These are phyloP conservation scores for Mycteria americana DNA, from an alignment of 2,797 vertebrate species.

Conservation along the genomic window DNA sequence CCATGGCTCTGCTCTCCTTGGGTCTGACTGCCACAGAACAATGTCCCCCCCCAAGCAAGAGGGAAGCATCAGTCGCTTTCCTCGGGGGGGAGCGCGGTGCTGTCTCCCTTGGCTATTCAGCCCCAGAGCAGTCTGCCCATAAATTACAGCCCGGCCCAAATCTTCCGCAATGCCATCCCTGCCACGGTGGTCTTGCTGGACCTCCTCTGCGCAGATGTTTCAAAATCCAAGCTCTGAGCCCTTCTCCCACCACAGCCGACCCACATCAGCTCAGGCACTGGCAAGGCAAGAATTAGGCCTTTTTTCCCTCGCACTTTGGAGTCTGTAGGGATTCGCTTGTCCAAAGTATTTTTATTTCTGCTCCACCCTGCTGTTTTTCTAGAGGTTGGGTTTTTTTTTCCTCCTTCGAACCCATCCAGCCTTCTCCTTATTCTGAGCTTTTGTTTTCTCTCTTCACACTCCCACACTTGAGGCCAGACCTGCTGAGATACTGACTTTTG, in stretches of 20 bases:
- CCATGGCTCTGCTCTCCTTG: neutral
- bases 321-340: neutral
- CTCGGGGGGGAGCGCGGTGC: neutral
- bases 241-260: neutral
- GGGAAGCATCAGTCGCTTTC: neutral
- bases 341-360: conserved; percentile 44
- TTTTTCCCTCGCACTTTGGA: neutral
- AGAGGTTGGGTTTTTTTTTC: neutral
- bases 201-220: neutral
- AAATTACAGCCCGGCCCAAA: neutral
- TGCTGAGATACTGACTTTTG: conserved; percentile 56
- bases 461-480: conserved; percentile 33
- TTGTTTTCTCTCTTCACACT: conserved; percentile 43
- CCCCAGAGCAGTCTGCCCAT: neutral
- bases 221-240: neutral
- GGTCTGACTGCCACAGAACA: neutral
- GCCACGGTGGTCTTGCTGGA: rapidly evolving
- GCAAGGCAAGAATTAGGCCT: neutral
- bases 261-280: neutral
- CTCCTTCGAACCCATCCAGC: neutral
- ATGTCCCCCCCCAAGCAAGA: neutral
- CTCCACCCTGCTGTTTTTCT: conserved; percentile 56
- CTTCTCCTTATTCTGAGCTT: conserved; percentile 13
- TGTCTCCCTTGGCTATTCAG: neutral
- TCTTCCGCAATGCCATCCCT: neutral